Evolutionary conservation across 2,797 vertebrate genomes (phyloP), one percentile per base, ranked within the genome.

Genomic region (Bradypus variegatus): DNA sequence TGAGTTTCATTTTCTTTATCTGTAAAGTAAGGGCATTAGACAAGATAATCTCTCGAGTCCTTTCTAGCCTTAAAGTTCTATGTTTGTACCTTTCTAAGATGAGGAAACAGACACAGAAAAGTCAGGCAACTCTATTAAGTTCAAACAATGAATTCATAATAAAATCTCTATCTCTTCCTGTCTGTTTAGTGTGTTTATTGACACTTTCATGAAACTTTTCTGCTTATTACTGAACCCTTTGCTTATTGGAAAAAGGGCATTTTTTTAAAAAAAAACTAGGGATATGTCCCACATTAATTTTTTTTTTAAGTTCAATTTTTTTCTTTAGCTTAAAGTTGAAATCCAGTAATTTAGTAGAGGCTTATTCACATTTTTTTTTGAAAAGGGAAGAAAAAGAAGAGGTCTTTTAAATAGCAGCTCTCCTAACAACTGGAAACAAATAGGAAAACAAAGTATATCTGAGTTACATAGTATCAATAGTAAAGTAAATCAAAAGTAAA

Each of bases 361-460:
- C 21, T 83, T 88, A 73, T 62, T 70, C 53, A 79, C 72, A 75
- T 75, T 90, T 72, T 75, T 50, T n/a, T 33, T 67, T 33, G n/a
- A 67, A 67, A 16, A 29, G 33, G 15, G 5, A 82, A 72, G 48
- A 86, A 89, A 29, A 77, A 65, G 38, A 27, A 7, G 55, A 73
- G 23, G 16, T 82, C 38, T 76, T 80, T 86, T 83, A 88, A 93
- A 62, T 81, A 90, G 23, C 31, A 82, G 21, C 77, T 81, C 5
- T 15, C 27, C 6, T 81, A 69, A 29, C 82, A 90, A 60, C 25
- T 67, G 84, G 87, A 79, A 48, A 72, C 50, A 84, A 21, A 69
- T 93, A n/a, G 89, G 38, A 75, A 95, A 75, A 87, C 21, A 88
- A 85, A 80, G 25, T 16, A n/a, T 85, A 58, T 69, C 38, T 84